These are phyloP conservation scores for Plagodis pulveraria DNA, from an alignment of 2,888 invertebrate genomes.

Conservation along the genomic window DNA sequence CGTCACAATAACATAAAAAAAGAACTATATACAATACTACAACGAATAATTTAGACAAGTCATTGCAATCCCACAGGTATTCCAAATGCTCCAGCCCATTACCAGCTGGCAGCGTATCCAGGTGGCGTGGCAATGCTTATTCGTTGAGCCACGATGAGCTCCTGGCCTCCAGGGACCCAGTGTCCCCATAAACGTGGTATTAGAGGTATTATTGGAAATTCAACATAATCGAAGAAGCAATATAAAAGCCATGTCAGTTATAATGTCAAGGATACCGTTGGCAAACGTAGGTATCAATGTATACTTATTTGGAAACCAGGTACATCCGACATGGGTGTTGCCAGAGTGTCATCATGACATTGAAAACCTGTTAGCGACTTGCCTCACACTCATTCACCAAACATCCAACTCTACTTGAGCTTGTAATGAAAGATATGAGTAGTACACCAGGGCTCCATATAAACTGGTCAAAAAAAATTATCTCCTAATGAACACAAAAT, in stretches of 20 bases:
- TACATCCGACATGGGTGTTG: slow-evolving; percentile 22
- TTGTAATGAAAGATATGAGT: not conserved
- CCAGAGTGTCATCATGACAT: slow-evolving; percentile 48
- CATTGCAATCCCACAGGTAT: too few relatives aligned
- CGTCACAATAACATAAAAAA: too few relatives aligned
- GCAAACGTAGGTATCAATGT: slow-evolving; percentile 29
- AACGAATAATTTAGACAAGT: too few relatives aligned
- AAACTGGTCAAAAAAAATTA: slow-evolving; percentile 14
- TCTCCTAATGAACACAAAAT: slow-evolving; percentile 12
- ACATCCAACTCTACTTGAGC: slow-evolving; percentile 19
- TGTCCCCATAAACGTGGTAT: not conserved
- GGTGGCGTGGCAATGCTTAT: not conserved
- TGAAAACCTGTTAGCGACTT: slow-evolving; percentile 46
- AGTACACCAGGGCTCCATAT: slow-evolving; percentile 16
- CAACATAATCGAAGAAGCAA: slow-evolving; percentile 17
- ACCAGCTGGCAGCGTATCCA: too few relatives aligned
- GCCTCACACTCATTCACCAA: slow-evolving; percentile 25
- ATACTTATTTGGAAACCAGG: slow-evolving; percentile 35
- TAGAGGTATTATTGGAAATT: not conserved
- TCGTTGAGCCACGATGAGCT: not conserved
- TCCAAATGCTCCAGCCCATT: too few relatives aligned
- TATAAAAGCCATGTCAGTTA: slow-evolving; percentile 29
- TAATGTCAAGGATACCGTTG: slow-evolving; percentile 59
- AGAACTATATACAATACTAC: too few relatives aligned
- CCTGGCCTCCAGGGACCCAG: not conserved